Base-by-base conservation (phyloP, 2,888 invertebrate species). In the Leucania comma region DNA sequence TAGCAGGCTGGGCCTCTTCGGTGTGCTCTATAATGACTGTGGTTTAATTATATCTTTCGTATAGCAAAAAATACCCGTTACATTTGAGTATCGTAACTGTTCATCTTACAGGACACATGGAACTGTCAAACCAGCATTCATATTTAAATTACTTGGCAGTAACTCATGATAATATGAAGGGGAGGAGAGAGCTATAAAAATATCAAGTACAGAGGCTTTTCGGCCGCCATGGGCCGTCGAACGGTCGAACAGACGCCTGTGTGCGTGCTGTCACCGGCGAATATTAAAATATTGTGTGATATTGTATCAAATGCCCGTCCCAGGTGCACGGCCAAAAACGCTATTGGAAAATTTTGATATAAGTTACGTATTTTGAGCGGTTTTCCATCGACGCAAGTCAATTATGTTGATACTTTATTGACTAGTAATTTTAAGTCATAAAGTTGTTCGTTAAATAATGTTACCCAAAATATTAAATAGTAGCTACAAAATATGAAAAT, bases 81-180 rank as follows among this genome's bases (percentile, higher is more conserved):
- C 22, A 17, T 9, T 72, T 78, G 24, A 20, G 38, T n/a, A 17
- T 24, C 75, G 48, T 71, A 72, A 83, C 81, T 85, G 84, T 86
- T 88, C 86, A 86, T 88, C 88, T 88, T 86, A 79, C 82, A 85
- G 88, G 81, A 87, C 88, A 89, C 88, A 91, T 91, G 89, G 91
- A 93, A 92, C 88, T 91, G 91, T 92, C 91, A 90, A 91, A 91
- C 88, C 90, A 88, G 91, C 91, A 92, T 93, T 94, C 91, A 93
- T 91, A 94, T 95, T 94, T 90, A 93, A 94, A 93, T 93, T 90
- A 90, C 89, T 88, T 88, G 81, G 91, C 93, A 90, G 93, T 95
- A 94, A 94, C 92, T 95, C 95, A 93, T 90, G 90, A 90, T 94
- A 93, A 93, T 93, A 90, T 92, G 72, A 65, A 50, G 54, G 58